Evolutionary conservation across 2,113 vertebrate species (phyloP).

Genomic region (Alethe castanea): DNA sequence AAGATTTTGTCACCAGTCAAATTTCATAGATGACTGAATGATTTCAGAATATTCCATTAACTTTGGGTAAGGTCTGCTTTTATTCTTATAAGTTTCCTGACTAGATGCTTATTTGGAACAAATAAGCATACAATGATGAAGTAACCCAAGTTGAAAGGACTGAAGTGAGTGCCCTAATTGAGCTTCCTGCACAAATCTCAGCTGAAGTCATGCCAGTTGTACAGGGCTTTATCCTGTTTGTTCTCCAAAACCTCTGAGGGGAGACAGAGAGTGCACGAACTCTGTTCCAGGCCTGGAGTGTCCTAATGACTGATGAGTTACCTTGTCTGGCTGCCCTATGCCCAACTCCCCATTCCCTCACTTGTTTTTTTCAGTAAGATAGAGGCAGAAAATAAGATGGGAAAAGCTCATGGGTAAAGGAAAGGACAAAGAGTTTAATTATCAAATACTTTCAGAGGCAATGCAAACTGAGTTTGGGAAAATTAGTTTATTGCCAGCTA

Average conservation of each 20-base stretch:
- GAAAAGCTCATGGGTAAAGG: background rate
- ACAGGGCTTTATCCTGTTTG: background rate
- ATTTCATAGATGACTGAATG: background rate
- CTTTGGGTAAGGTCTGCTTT: background rate
- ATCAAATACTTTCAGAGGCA: background rate
- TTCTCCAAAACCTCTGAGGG: fast-evolving
- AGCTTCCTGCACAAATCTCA: background rate
- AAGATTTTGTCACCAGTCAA: background rate
- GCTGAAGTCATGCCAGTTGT: background rate
- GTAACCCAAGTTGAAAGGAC: background rate
- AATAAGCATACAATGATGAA: background rate
- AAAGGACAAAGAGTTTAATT: background rate
- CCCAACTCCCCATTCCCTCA: background rate
- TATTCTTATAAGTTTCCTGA: background rate
- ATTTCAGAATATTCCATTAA: background rate
- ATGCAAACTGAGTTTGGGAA: background rate
- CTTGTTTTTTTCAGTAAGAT: background rate
- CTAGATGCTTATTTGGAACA: background rate
- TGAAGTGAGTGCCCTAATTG: background rate
- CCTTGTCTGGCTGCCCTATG: background rate
- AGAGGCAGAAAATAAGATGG: background rate
- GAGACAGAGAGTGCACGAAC: background rate
- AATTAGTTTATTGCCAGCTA: background rate
- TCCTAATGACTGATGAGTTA: background rate
- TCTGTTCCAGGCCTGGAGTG: background rate